Evolutionary conservation across 2,797 vertebrate genomes (phyloP).

Genomic region (Gephyroberyx darwinii): DNA sequence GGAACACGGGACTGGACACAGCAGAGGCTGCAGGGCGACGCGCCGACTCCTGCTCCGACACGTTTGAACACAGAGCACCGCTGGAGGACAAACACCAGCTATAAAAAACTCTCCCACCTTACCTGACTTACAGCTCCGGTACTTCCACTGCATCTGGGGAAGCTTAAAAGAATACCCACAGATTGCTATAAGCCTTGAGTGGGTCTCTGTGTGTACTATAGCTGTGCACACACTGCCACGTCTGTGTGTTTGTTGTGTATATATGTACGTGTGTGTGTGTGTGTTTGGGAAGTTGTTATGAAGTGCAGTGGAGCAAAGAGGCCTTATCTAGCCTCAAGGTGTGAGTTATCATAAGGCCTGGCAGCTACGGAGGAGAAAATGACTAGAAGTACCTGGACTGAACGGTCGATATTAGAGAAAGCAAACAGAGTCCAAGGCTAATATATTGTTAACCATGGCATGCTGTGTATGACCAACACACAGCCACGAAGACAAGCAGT

Average conservation of each 20-base stretch:
- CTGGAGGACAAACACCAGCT: conserved; percentile 44
- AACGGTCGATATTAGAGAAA: conserved; percentile 65
- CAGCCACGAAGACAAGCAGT: not conserved
- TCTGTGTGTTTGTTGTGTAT: conserved; percentile 57
- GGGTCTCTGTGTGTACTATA: conserved; percentile 35
- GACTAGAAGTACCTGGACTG: conserved; percentile 68
- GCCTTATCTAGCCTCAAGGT: conserved; percentile 67
- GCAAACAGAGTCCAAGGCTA: conserved; percentile 49
- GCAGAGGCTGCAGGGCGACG: conserved; percentile 11
- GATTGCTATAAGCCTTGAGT: conserved; percentile 52
- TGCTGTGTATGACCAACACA: conserved; percentile 24
- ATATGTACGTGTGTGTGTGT: conserved; percentile 18
- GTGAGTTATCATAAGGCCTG: conserved; percentile 57
- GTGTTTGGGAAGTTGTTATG: conserved; percentile 56
- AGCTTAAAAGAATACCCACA: conserved; percentile 60
- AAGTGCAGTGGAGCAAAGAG: conserved; percentile 73
- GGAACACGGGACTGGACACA: conserved; percentile 24
- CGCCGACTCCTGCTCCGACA: conserved; percentile 15
- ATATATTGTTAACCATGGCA: conserved; percentile 37
- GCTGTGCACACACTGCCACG: conserved; percentile 27
- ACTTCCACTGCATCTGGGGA: conserved; percentile 46
- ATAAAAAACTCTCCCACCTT: conserved; percentile 48
- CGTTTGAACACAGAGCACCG: conserved; percentile 40
- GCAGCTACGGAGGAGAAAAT: conserved; percentile 64
- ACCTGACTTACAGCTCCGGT: conserved; percentile 51